Base-by-base conservation (phyloP, 92 coral and sea anemone genomes). In the Diadumene lineata region DNA sequence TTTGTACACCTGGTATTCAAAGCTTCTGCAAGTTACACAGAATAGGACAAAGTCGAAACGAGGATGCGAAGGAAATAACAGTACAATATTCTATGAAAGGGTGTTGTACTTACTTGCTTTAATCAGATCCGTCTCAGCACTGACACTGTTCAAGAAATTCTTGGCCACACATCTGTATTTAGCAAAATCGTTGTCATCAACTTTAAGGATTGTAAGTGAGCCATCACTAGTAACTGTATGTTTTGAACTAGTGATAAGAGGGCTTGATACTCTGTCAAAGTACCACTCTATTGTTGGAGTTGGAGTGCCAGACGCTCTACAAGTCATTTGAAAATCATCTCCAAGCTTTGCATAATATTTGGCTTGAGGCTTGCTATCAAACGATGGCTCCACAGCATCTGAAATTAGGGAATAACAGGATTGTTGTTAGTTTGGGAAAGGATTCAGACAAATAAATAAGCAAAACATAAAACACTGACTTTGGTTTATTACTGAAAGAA, bases 231-330 rank as follows among this genome's bases (percentile, higher is more conserved):
- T 56, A 43, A 91, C 58, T 26, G 81, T 72, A 38, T 70, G 80
- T 11, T 76, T 67, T 11, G 83, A 43, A 44, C 55, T 74, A 33
- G 69, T 88, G 60, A 31, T 64, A 53, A 91, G 64, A 21, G 87
- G 55, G 17, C 4, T 33, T 1, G 7, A 21, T n/a, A 30, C 62
- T 17, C 29, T 44, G 6, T 43, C 83, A 61, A 50, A 58, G 65
- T 73, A 81, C 98, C 98, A 94, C 50, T 67, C 61, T 0, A 91
- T 82, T 8, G 50, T 43, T 7, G 97, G 98, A 34, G 33, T 15
- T 15, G 98, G 97, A 24, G 68, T 81, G 9, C 98, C 98, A 18
- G 71, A 46, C n/a, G 98, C 97, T 63, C 74, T 64, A 65, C 98
- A 94, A 2, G 70, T 46, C 2, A 94, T 44, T 15, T 57, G 22